Conservation (phyloP, 2,888 invertebrate species). For the Lamellibrachia columna region DNA sequence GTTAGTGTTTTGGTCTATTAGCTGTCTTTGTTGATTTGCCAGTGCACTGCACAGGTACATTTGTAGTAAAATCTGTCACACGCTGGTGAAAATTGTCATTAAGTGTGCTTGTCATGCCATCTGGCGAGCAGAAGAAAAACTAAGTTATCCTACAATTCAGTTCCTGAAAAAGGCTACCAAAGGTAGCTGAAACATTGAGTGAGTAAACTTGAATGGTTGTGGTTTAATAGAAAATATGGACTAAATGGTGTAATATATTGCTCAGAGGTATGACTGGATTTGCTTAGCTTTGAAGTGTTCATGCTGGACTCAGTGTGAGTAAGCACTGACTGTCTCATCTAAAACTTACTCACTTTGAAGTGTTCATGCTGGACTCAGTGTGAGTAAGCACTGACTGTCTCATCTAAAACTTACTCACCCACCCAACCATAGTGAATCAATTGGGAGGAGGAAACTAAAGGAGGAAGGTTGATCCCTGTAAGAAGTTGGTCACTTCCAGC, state of each 20-base stretch:
- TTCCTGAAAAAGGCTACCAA: no score
- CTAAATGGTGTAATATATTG: neutral
- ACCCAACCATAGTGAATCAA: neutral
- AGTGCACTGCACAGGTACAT: neutral
- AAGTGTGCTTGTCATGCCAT: no score
- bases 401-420: neutral
- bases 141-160: no score
- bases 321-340: no score
- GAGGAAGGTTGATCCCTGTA: neutral
- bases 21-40: neutral
- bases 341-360: neutral
- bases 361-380: neutral
- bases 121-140: no score
- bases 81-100: no score
- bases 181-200: no score
- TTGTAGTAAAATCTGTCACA: no score
- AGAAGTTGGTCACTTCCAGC: neutral
- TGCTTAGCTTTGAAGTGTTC: neutral
- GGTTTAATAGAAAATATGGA: no score
- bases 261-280: neutral
- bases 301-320: neutral
- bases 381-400: neutral
- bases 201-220: no score
- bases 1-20: neutral
- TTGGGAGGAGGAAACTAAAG: neutral